Percentiles rank a stretch among this genome's conserved stretches.
Evolutionary conservation across 2,888 invertebrate species (phyloP).

Genomic region (Apamea epomidion): DNA sequence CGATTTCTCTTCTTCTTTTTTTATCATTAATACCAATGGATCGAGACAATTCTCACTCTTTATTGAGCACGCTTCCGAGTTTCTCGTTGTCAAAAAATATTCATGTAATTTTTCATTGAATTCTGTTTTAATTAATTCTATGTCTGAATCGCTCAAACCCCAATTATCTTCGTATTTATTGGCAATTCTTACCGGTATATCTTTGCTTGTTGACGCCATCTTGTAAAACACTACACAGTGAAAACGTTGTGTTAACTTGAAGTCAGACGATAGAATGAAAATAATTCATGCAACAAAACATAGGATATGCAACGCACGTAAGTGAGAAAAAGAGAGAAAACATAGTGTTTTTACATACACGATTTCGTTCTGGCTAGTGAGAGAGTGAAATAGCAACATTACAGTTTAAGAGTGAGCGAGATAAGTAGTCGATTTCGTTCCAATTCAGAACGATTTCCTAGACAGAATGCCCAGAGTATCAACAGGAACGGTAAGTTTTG

Average conservation of each 20-base stretch:
- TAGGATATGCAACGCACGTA: background rate
- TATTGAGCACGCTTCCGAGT: slow-evolving; percentile 1
- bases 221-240: slow-evolving; percentile 20
- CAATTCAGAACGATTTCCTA: background rate
- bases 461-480: slow-evolving; percentile 3
- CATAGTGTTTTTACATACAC: background rate
- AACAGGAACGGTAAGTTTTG: background rate
- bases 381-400: slow-evolving; percentile 14
- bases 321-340: slow-evolving; percentile 22
- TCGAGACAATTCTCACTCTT: slow-evolving; percentile 9
- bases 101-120: slow-evolving; percentile 23
- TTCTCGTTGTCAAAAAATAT: slow-evolving; percentile 22
- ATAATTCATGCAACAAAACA: background rate
- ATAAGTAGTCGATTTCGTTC: slow-evolving; percentile 15
- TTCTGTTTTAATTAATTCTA: slow-evolving; percentile 19
- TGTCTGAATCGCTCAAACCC: background rate
- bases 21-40: slow-evolving; percentile 7
- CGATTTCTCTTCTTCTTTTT: background rate
- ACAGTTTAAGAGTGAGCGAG: slow-evolving; percentile 24
- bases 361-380: no score
- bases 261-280: slow-evolving; percentile 13
- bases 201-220: slow-evolving; percentile 43
- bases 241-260: background rate
- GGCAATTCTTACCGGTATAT: background rate
- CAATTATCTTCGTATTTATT: background rate